A percentile compares a stretch with the other conserved stretches of the same genome.
Conservation (phyloP, 2,797 vertebrate genomes). For the Varecia variegata region DNA sequence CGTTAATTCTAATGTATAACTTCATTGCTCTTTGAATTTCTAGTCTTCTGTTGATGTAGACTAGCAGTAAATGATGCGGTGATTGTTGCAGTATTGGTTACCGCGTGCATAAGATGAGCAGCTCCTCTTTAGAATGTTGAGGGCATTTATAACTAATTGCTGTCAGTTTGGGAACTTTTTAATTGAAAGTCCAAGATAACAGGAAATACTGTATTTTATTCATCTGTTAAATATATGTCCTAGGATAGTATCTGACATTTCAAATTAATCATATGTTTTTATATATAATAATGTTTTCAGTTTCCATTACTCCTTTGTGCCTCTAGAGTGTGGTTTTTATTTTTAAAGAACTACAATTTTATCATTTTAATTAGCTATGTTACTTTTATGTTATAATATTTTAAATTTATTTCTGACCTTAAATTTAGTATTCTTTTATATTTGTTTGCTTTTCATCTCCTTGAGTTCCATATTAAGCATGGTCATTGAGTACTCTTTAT, state of each 20-base stretch:
- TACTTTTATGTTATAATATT: not conserved
- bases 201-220: not conserved
- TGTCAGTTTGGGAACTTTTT: not conserved
- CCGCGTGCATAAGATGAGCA: not conserved
- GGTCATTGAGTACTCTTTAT: not conserved
- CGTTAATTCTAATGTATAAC: not conserved
- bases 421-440: not conserved
- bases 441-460: not conserved
- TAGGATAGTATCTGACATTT: not conserved
- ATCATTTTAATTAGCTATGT: not conserved
- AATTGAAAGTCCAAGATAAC: not conserved
- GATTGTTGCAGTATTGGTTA: not conserved
- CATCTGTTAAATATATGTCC: not conserved
- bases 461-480: not conserved
- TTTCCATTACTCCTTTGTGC: not conserved
- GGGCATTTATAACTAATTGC: not conserved
- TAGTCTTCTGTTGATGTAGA: not conserved
- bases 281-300: not conserved
- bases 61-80: not conserved
- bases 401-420: not conserved
- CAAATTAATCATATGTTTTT: not conserved
- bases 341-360: not conserved
- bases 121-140: not conserved
- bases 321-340: not conserved
- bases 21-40: not conserved